Percentiles rank a stretch among this genome's conserved stretches.
Evolutionary conservation across 2,113 vertebrate genomes (phyloP).

Genomic region (Gymnorhina tibicen): DNA sequence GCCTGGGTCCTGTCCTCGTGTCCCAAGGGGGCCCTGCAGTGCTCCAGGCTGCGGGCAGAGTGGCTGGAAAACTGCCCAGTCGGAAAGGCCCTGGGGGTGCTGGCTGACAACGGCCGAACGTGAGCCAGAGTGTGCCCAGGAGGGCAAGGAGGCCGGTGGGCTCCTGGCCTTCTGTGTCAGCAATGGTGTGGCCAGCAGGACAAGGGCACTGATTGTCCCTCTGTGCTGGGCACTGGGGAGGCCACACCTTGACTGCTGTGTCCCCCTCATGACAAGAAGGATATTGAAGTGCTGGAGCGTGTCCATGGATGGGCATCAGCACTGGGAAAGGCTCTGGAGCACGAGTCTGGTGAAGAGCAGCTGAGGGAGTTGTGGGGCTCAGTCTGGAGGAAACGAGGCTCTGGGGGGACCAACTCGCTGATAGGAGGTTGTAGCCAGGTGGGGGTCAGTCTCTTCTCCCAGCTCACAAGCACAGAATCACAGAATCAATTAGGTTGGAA

Average conservation of each 20-base stretch:
- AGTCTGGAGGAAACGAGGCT: neutral
- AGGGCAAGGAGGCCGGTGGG: too few species aligned
- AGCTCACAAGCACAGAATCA: neutral
- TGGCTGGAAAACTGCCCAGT: too few species aligned
- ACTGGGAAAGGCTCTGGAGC: too few species aligned
- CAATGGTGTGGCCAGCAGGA: neutral
- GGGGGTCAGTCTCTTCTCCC: rapidly evolving
- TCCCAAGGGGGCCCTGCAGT: too few species aligned
- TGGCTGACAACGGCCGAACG: too few species aligned
- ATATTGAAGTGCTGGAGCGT: rapidly evolving
- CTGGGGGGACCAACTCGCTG: neutral
- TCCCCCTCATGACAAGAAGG: rapidly evolving
- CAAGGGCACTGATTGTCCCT: rapidly evolving
- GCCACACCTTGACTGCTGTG: rapidly evolving
- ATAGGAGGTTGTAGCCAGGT: too few species aligned
- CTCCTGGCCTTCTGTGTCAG: neutral
- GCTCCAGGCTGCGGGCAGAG: too few species aligned
- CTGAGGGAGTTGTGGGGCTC: neutral
- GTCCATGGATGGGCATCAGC: rapidly evolving
- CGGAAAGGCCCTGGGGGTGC: too few species aligned
- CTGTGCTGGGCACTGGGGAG: neutral
- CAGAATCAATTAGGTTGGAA: neutral
- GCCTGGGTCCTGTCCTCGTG: too few species aligned
- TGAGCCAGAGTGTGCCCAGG: too few species aligned
- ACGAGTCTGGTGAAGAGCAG: rapidly evolving